Percentiles rank a stretch among this genome's conserved stretches.
Conservation (phyloP, 2,113 vertebrate species). For the Numenius arquata region DNA sequence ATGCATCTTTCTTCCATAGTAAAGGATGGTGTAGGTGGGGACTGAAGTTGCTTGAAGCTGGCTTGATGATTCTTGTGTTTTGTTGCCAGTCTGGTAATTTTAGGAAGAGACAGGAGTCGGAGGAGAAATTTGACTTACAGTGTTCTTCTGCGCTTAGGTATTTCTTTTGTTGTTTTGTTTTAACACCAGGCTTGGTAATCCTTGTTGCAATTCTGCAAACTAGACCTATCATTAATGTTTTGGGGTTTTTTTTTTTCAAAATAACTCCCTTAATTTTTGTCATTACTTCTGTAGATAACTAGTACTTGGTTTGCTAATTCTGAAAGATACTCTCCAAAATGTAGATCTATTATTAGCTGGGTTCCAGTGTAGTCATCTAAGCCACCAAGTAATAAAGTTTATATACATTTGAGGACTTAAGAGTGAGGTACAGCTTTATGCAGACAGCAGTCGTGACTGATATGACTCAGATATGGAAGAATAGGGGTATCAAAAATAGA, state of each 20-base stretch:
- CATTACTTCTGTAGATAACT: neutral
- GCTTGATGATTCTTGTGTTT: neutral
- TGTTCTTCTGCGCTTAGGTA: neutral
- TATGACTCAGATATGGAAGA: neutral
- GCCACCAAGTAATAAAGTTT: neutral
- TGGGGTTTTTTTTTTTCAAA: neutral
- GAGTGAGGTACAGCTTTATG: neutral
- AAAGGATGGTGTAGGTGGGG: neutral
- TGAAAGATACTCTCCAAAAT: neutral
- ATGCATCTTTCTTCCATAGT: neutral
- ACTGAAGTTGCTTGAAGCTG: neutral
- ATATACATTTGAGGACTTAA: neutral
- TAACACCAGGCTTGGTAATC: neutral
- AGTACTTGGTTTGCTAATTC: neutral
- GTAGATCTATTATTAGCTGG: neutral
- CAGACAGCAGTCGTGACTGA: neutral
- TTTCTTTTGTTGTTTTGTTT: neutral
- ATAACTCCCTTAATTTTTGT: neutral
- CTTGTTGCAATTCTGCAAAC: neutral
- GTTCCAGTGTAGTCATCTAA: neutral
- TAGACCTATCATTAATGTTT: neutral
- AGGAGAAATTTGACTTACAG: neutral
- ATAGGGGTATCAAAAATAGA: neutral
- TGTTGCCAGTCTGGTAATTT: neutral
- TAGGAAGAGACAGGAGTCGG: neutral